Conservation (phyloP, 2,113 vertebrate species). For the Corythaixoides concolor region DNA sequence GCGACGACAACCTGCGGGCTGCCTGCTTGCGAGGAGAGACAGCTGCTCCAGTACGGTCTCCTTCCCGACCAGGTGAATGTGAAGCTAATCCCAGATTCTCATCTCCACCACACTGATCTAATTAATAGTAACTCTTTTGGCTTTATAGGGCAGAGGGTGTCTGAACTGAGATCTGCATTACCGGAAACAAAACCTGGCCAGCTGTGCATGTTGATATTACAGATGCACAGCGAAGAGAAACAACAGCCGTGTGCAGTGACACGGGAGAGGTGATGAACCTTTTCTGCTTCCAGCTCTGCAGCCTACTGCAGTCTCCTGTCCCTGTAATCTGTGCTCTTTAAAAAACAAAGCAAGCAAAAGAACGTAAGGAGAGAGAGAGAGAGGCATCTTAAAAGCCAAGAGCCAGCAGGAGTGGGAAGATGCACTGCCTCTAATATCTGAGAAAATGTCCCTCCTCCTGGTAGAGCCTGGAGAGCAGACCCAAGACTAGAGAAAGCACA, state of each 20-base stretch:
- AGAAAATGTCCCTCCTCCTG: background rate
- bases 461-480: background rate
- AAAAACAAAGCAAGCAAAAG: background rate
- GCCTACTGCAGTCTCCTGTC: background rate
- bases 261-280: background rate
- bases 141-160: background rate
- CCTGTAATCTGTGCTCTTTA: background rate
- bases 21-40: background rate
- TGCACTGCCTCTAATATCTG: background rate
- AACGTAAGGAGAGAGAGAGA: background rate
- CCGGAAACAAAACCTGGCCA: background rate
- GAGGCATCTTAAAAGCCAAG: background rate
- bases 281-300: background rate
- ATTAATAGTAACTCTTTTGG: slow-evolving; percentile 34
- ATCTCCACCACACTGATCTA: slow-evolving; percentile 21
- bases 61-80: background rate
- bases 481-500: background rate
- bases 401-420: background rate
- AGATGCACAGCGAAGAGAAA: background rate
- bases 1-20: background rate
- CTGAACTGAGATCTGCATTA: slow-evolving; percentile 12
- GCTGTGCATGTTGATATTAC: background rate
- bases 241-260: background rate
- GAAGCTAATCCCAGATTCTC: slow-evolving; percentile 55
- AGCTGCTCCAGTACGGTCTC: background rate